phyloP scores from a whole-genome alignment of 1,140 invertebrate genomes.

The Leguminivora glycinivorella region DNA sequence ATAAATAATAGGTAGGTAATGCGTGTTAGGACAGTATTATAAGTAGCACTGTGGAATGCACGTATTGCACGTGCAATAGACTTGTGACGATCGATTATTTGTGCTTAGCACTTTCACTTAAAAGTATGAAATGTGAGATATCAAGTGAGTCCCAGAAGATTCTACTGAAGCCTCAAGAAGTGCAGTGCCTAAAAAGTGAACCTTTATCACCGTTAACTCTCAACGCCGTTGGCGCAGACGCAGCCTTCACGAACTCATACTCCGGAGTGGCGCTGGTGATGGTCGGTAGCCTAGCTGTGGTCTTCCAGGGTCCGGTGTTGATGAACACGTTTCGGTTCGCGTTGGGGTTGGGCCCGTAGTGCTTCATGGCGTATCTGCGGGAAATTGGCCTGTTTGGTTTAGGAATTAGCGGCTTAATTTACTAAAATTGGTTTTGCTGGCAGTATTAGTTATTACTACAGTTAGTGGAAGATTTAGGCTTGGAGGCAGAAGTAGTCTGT shows the following conservation, averaged over 20 bases:
- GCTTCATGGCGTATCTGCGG: conserved; percentile 60
- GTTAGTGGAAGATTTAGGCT: too few relatives aligned
- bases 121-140: too few relatives aligned
- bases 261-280: conserved; percentile 44
- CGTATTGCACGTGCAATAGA: neutral
- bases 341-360: conserved; percentile 41
- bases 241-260: conserved; percentile 59
- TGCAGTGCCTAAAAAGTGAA: conserved; percentile 60
- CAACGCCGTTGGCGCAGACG: conserved; percentile 42
- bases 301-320: conserved; percentile 52
- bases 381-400: conserved; percentile 8
- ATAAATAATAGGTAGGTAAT: neutral
- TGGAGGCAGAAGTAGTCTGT: too few relatives aligned
- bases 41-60: too few relatives aligned
- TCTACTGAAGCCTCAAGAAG: conserved; percentile 29
- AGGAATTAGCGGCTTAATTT: neutral
- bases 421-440: too few relatives aligned
- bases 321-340: conserved; percentile 46
- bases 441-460: too few relatives aligned
- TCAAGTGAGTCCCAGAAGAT: too few relatives aligned
- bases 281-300: conserved; percentile 45
- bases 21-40: too few relatives aligned
- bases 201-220: conserved; percentile 64
- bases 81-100: neutral
- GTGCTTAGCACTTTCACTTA: neutral